These are phyloP conservation scores for Ctenopoma kingsleyae DNA, from an alignment of 2,797 vertebrate species.

Conservation along the genomic window DNA sequence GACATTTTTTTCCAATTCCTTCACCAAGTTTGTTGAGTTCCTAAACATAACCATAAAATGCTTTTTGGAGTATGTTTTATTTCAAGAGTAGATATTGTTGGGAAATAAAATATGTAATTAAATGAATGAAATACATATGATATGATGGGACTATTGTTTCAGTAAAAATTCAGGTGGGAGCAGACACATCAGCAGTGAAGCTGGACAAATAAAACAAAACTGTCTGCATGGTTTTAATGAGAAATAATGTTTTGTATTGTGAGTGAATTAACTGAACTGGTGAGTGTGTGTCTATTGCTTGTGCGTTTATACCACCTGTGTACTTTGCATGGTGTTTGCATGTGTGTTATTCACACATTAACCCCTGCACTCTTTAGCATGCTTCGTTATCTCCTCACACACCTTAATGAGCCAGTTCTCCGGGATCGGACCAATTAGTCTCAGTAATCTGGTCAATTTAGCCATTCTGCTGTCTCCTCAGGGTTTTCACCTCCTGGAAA, in stretches of 20 bases:
- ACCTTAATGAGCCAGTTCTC: constrained; percentile 68
- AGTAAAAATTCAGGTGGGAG: not conserved
- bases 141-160: too few relatives aligned
- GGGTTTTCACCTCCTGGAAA: constrained; percentile 59
- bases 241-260: not conserved
- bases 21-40: too few relatives aligned
- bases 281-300: not conserved
- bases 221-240: not conserved
- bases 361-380: constrained; percentile 23
- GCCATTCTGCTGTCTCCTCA: constrained; percentile 44
- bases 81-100: not conserved
- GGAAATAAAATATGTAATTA: not conserved
- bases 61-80: not conserved
- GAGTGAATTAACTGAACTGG: constrained; percentile 3
- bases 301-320: constrained; percentile 25
- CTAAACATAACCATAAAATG: constrained; percentile 2
- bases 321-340: constrained; percentile 22
- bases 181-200: not conserved
- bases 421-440: constrained; percentile 73
- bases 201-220: not conserved
- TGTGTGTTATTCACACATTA: constrained; percentile 21
- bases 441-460: constrained; percentile 76
- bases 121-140: too few relatives aligned
- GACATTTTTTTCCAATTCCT: not conserved
- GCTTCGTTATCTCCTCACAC: constrained; percentile 59